Conservation (phyloP, 2,113 vertebrate species). For the Australoheros scitulus region DNA sequence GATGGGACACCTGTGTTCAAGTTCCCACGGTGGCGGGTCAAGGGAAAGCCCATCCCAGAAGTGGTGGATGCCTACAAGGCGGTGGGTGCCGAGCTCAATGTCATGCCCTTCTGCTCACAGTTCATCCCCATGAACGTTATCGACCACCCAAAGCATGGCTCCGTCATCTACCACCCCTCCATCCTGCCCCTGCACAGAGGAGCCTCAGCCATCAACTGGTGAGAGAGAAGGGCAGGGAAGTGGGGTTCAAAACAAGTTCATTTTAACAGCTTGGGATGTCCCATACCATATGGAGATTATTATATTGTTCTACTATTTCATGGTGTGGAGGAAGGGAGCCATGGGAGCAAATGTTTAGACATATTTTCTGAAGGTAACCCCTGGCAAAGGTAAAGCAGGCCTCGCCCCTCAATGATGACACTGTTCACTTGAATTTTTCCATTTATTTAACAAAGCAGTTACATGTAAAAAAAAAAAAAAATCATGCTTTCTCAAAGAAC, state of each 20-base stretch:
- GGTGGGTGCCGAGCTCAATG: slow-evolving; percentile 94
- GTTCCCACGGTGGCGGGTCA: slow-evolving; percentile 92
- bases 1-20: slow-evolving; percentile 97
- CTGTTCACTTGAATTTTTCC: no score
- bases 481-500: no score
- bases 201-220: slow-evolving; percentile 99
- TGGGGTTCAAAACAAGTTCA: background rate
- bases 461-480: no score
- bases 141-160: slow-evolving; percentile 88
- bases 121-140: slow-evolving; percentile 99
- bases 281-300: background rate
- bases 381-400: no score
- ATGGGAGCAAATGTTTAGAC: no score
- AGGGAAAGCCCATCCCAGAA: slow-evolving; percentile 89
- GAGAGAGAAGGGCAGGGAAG: background rate
- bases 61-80: slow-evolving; percentile 90
- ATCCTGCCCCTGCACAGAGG: slow-evolving; percentile 94
- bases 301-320: no score
- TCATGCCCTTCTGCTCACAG: slow-evolving; percentile 97
- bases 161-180: slow-evolving; percentile 98
- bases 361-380: no score
- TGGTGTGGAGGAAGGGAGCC: no score
- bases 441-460: no score
- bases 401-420: no score
- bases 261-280: background rate